Evolutionary conservation across 2,797 vertebrate species (phyloP).

Genomic region (Brachyalestes nurse): DNA sequence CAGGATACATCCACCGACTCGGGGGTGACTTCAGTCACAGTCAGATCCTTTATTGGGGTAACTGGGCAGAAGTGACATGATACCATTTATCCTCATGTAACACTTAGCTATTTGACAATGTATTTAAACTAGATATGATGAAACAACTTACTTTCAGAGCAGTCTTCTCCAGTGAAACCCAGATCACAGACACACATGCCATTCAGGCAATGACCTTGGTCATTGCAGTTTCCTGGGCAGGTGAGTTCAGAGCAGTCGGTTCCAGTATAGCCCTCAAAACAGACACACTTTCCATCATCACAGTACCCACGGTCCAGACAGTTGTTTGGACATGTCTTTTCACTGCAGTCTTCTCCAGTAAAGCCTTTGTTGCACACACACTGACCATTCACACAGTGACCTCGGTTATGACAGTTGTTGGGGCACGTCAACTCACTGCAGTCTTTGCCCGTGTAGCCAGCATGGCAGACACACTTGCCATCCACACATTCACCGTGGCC

Average conservation of each 20-base stretch:
- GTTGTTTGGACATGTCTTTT: constrained; percentile 86
- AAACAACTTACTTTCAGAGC: constrained; percentile 81
- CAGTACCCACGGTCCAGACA: constrained; percentile 86
- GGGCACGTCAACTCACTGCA: constrained; percentile 86
- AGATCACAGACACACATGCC: constrained; percentile 78
- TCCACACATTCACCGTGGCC: constrained; percentile 82
- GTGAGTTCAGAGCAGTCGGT: constrained; percentile 81
- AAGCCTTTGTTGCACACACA: constrained; percentile 89
- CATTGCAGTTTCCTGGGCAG: constrained; percentile 85
- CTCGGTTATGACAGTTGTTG: constrained; percentile 79
- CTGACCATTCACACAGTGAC: constrained; percentile 83
- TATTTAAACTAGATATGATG: not conserved
- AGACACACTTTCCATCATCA: constrained; percentile 77
- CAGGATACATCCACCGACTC: constrained; percentile 93
- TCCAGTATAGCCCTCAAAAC: constrained; percentile 84
- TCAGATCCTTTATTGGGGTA: constrained; percentile 90
- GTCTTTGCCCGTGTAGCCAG: constrained; percentile 80
- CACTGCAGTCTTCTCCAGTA: constrained; percentile 81
- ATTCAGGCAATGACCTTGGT: constrained; percentile 77
- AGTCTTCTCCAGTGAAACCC: constrained; percentile 83
- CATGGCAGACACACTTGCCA: constrained; percentile 82
- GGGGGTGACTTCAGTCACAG: constrained; percentile 86
- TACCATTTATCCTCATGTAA: not conserved
- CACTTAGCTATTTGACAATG: not conserved
- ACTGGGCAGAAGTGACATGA: constrained; percentile 75